phyloP scores from a whole-genome alignment of 2,888 invertebrate species.

The Drosophila macrothrix region DNA sequence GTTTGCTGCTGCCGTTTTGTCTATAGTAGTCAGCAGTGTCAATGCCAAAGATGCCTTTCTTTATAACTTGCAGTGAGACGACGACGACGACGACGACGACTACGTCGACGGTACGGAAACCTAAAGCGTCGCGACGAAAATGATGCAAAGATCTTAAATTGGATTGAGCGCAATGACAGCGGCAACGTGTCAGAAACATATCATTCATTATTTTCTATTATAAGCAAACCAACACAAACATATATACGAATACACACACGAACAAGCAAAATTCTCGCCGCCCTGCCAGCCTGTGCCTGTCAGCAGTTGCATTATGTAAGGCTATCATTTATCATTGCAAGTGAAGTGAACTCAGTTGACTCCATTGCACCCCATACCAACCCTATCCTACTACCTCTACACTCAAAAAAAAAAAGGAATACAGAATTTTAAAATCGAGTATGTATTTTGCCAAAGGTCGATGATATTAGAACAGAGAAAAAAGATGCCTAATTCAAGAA shows the following conservation, averaged over 20 bases:
- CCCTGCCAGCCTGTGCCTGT: slow-evolving; percentile 50
- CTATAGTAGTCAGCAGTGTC: slow-evolving; percentile 62
- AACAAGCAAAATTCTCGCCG: neutral
- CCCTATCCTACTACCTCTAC: neutral
- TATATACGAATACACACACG: slow-evolving; percentile 10
- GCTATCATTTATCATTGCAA: slow-evolving; percentile 79
- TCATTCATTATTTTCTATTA: slow-evolving; percentile 82
- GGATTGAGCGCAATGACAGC: slow-evolving; percentile 68
- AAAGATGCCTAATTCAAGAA: neutral
- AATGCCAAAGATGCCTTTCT: slow-evolving; percentile 71
- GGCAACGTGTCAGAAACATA: slow-evolving; percentile 78
- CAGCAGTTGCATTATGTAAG: slow-evolving; percentile 76
- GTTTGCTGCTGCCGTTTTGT: slow-evolving; percentile 25
- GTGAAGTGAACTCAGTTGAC: slow-evolving; percentile 76
- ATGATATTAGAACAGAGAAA: neutral
- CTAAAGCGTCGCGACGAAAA: slow-evolving; percentile 59
- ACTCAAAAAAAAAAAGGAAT: neutral
- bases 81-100: slow-evolving; percentile 17
- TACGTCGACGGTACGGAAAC: slow-evolving; percentile 44
- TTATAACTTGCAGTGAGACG: slow-evolving; percentile 51
- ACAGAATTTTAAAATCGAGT: neutral
- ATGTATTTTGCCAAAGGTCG: neutral
- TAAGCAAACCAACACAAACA: slow-evolving; percentile 51
- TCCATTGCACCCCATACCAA: slow-evolving; percentile 56
- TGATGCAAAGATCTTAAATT: slow-evolving; percentile 60